These are phyloP conservation scores for Heliothis peltigera DNA, from an alignment of 2,888 invertebrate genomes.

Conservation along the genomic window DNA sequence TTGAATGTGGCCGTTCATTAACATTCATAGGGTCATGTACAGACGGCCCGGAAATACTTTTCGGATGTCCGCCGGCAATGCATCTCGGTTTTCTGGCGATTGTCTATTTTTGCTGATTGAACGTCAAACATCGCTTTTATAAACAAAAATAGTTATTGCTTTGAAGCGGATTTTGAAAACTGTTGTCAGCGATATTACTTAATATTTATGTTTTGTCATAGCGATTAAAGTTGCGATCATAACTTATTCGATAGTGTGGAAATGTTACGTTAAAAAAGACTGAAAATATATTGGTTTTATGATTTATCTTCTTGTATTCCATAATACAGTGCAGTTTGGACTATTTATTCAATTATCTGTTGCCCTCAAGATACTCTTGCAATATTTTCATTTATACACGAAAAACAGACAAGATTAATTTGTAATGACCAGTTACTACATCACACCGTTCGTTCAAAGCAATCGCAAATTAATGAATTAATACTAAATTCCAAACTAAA, in stretches of 20 bases:
- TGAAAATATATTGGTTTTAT: no score
- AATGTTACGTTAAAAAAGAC: not conserved
- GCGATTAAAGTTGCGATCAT: conserved; percentile 2
- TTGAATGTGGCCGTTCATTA: conserved; percentile 51
- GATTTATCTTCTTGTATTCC: no score
- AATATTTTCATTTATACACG: no score
- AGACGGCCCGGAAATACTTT: conserved; percentile 79
- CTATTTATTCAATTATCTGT: no score
- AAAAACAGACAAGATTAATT: no score
- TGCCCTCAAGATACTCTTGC: no score
- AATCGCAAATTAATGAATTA: conserved; percentile 47
- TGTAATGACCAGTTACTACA: conserved; percentile 21
- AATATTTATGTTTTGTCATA: conserved; percentile 18
- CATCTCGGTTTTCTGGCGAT: conserved; percentile 67
- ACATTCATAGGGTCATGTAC: conserved; percentile 67
- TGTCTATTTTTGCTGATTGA: conserved; percentile 62
- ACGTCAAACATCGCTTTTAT: conserved; percentile 37
- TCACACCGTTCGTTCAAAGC: conserved; percentile 16
- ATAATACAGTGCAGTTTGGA: no score
- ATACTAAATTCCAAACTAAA: conserved; percentile 46
- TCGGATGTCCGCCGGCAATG: conserved; percentile 80
- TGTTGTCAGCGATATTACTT: conserved; percentile 21
- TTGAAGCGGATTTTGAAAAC: conserved; percentile 36
- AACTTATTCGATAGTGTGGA: not conserved
- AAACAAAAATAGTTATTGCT: conserved; percentile 47